Conservation (phyloP, 2,888 invertebrate species). For the Vandiemenella viatica region DNA sequence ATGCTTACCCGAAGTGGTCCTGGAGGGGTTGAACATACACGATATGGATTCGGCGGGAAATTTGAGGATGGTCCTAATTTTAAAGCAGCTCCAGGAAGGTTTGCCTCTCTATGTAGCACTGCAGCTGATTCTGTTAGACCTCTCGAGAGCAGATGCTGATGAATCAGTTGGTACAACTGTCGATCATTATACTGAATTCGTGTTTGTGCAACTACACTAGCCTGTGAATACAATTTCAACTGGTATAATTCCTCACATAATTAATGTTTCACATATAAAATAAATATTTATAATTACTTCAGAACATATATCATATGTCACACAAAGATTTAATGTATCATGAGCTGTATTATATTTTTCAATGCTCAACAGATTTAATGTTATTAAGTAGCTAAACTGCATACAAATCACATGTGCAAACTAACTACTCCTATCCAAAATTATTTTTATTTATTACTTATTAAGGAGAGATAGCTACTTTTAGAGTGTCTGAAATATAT, state of each 20-base stretch:
- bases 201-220: slow-evolving; percentile 92
- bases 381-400: too few species aligned
- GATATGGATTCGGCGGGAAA: slow-evolving; percentile 11
- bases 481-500: too few species aligned
- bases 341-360: not conserved
- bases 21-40: slow-evolving; percentile 15
- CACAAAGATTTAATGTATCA: too few species aligned
- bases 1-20: slow-evolving; percentile 22
- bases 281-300: not conserved
- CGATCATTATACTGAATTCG: slow-evolving; percentile 87
- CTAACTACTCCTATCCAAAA: too few species aligned
- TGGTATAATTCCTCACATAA: not conserved
- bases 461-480: too few species aligned
- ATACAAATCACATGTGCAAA: too few species aligned
- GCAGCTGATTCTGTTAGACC: slow-evolving; percentile 60
- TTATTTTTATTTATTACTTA: too few species aligned
- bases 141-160: slow-evolving; percentile 66
- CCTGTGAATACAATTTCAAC: slow-evolving; percentile 31
- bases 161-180: slow-evolving; percentile 81
- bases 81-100: slow-evolving; percentile 27
- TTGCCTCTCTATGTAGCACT: slow-evolving; percentile 61
- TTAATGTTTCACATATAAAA: not conserved
- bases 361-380: too few species aligned
- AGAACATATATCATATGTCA: too few species aligned
- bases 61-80: slow-evolving; percentile 9